These are phyloP conservation scores for Apodemia mormo DNA, from an alignment of 2,888 invertebrate species.

Conservation along the genomic window DNA sequence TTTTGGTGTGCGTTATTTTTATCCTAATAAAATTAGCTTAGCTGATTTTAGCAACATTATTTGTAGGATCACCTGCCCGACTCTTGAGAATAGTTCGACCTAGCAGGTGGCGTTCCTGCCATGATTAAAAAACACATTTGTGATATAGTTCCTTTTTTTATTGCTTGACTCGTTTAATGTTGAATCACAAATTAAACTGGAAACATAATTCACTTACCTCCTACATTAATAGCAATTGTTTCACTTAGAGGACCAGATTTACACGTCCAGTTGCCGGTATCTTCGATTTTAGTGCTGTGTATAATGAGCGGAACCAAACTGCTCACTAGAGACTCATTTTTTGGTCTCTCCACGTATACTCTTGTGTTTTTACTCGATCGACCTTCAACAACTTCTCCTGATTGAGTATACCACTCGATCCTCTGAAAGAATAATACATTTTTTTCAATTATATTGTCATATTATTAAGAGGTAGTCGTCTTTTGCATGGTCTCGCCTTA, in stretches of 20 bases:
- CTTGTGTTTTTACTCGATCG: constrained; percentile 55
- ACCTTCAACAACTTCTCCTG: constrained; percentile 49
- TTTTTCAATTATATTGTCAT: background rate
- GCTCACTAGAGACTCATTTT: constrained; percentile 44
- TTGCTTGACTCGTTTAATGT: too few relatives aligned
- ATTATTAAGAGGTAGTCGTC: background rate
- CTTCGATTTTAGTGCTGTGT: constrained; percentile 53
- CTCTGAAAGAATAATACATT: constrained; percentile 48
- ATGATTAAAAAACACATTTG: too few relatives aligned
- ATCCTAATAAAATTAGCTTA: too few relatives aligned
- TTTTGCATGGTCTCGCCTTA: too few relatives aligned
- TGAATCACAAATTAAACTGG: background rate
- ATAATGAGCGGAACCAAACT: constrained; percentile 58
- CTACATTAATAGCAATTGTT: constrained; percentile 61
- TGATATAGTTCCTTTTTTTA: too few relatives aligned
- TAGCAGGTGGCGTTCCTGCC: too few relatives aligned
- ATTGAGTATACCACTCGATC: constrained; percentile 62
- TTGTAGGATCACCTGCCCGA: too few relatives aligned
- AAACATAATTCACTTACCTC: constrained; percentile 49
- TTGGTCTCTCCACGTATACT: constrained; percentile 55
- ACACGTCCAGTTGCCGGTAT: constrained; percentile 73
- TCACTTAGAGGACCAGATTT: constrained; percentile 58
- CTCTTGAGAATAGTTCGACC: too few relatives aligned
- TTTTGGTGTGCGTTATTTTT: too few relatives aligned
- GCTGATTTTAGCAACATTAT: too few relatives aligned